These are phyloP conservation scores for Conus ventricosus DNA, from an alignment of 1,140 invertebrate species.

Conservation along the genomic window DNA sequence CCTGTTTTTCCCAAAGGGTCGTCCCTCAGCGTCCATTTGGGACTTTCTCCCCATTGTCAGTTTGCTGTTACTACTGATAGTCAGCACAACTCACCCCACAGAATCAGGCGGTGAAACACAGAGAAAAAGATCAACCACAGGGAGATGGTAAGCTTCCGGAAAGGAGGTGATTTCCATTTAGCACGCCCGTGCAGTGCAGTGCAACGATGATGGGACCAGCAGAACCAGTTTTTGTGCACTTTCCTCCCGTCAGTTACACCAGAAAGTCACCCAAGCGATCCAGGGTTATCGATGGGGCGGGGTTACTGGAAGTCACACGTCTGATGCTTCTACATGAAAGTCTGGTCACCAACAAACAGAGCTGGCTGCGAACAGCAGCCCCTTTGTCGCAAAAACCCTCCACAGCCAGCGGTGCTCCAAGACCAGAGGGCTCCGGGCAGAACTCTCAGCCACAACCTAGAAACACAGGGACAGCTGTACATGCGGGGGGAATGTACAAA, in stretches of 20 bases:
- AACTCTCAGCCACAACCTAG: not conserved
- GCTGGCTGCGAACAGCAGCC: not conserved
- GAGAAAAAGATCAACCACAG: not conserved
- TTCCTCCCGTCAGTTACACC: not conserved
- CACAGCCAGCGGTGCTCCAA: not conserved
- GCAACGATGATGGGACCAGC: not conserved
- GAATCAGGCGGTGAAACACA: not conserved
- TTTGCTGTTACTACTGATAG: not conserved
- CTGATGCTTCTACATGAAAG: not conserved
- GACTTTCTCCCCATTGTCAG: not conserved
- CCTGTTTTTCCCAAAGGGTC: not conserved
- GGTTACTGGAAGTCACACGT: not conserved
- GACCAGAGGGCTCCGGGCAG: not conserved
- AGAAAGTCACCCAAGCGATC: not conserved
- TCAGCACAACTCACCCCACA: not conserved
- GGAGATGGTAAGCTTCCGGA: not conserved
- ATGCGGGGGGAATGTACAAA: not conserved
- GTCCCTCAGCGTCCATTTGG: slow-evolving; percentile 19
- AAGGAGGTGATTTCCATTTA: not conserved
- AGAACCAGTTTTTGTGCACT: not conserved
- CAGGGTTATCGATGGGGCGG: not conserved
- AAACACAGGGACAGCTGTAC: not conserved
- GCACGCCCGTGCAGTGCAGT: not conserved
- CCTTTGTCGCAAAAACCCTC: not conserved
- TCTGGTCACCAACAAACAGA: slow-evolving; percentile 16